Evolutionary conservation across 2,797 vertebrate species (phyloP).

Genomic region (Sparidentex hasta): DNA sequence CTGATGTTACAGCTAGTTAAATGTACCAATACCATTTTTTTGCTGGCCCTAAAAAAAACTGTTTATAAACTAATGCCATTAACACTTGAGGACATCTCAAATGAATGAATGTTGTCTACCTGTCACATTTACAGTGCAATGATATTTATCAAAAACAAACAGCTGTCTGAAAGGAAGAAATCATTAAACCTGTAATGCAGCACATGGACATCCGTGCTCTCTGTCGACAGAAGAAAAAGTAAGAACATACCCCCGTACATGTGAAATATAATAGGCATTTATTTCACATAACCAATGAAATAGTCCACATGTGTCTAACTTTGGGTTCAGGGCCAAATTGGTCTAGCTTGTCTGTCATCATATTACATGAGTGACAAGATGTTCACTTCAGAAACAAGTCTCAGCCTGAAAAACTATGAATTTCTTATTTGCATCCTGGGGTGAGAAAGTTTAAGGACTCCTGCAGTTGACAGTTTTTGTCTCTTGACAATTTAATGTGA

Average conservation of each 20-base stretch:
- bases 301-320: neutral
- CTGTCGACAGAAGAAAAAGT: neutral
- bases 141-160: neutral
- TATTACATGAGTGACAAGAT: slow-evolving; percentile 44
- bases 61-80: neutral
- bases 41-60: slow-evolving; percentile 6
- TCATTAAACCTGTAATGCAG: neutral
- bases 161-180: neutral
- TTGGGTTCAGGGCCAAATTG: slow-evolving; percentile 12
- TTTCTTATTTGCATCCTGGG: slow-evolving; percentile 59
- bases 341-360: slow-evolving; percentile 17
- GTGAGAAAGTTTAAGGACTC: slow-evolving; percentile 68
- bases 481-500: slow-evolving; percentile 72
- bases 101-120: neutral
- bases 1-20: neutral
- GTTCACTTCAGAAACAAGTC: slow-evolving; percentile 50
- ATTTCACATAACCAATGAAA: slow-evolving; percentile 13
- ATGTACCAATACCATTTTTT: neutral
- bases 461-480: slow-evolving; percentile 66
- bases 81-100: neutral
- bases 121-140: neutral
- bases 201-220: neutral
- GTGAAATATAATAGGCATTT: neutral
- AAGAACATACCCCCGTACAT: neutral
- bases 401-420: slow-evolving; percentile 42